Conservation (phyloP, 2,113 vertebrate genomes). For the Aleadryas rufinucha region DNA sequence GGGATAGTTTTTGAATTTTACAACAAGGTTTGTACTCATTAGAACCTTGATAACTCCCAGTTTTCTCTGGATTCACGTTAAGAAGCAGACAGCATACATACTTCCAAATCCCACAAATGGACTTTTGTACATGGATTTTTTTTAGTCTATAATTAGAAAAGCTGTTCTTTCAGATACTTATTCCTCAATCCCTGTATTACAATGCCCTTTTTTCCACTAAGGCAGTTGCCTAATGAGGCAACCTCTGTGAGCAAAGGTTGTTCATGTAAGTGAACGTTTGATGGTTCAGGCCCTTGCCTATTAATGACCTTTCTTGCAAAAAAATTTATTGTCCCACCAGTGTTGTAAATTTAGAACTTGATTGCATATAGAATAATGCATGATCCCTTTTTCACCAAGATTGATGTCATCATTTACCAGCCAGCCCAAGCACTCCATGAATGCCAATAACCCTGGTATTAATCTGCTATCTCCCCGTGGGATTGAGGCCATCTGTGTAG, state of each 20-base stretch:
- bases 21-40: background rate
- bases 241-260: background rate
- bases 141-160: constrained; percentile 2
- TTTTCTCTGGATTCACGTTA: background rate
- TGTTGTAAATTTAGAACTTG: constrained; percentile 45
- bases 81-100: background rate
- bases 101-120: background rate
- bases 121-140: background rate
- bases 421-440: constrained; percentile 9
- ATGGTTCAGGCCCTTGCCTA: background rate
- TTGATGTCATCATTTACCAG: constrained; percentile 25
- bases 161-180: background rate
- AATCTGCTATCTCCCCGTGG: background rate
- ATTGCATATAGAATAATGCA: constrained; percentile 40
- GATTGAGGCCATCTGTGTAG: background rate
- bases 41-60: background rate
- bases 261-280: background rate
- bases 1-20: background rate
- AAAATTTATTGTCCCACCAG: background rate
- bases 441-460: background rate
- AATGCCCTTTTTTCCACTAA: background rate
- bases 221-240: background rate
- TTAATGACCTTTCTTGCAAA: constrained; percentile 13
- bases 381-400: constrained; percentile 8
- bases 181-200: background rate